These are phyloP conservation scores for Panthera tigris DNA, from an alignment of 2,113 vertebrate species.

Conservation along the genomic window DNA sequence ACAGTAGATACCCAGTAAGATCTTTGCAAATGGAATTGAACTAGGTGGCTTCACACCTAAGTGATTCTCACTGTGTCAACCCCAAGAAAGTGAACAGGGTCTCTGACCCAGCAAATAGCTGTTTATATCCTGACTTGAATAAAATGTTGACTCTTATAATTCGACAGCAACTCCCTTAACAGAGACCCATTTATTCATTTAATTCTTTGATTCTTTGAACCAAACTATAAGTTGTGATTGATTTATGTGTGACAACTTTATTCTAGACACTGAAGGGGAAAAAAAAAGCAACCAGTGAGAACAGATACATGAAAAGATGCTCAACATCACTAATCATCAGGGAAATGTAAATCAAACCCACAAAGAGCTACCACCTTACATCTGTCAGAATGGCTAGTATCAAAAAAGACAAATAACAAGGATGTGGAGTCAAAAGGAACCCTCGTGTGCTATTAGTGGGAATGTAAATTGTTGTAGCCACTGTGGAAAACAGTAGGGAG, in stretches of 20 bases:
- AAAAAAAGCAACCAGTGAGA: background rate
- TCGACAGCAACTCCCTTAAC: background rate
- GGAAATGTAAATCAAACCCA: background rate
- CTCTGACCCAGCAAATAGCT: background rate
- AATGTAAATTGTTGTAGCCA: background rate
- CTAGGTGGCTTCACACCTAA: background rate
- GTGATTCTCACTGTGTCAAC: background rate
- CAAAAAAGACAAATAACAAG: background rate
- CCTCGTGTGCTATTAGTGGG: background rate
- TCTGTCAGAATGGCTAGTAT: background rate
- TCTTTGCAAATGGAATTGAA: slow-evolving; percentile 15
- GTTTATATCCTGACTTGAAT: background rate
- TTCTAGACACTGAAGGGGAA: background rate
- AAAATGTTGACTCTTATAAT: background rate
- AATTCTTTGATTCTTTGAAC: slow-evolving; percentile 7
- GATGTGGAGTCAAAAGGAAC: background rate
- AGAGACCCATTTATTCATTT: slow-evolving; percentile 17
- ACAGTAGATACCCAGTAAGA: background rate
- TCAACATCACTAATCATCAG: background rate
- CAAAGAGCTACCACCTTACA: background rate
- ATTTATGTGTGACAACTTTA: slow-evolving; percentile 21
- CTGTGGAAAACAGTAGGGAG: background rate
- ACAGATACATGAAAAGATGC: background rate
- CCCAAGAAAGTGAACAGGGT: background rate
- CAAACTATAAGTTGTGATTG: background rate